Evolutionary conservation across 2,113 vertebrate genomes (phyloP), one percentile per base, ranked within the genome.

Genomic region (Motacilla tschutschensis): DNA sequence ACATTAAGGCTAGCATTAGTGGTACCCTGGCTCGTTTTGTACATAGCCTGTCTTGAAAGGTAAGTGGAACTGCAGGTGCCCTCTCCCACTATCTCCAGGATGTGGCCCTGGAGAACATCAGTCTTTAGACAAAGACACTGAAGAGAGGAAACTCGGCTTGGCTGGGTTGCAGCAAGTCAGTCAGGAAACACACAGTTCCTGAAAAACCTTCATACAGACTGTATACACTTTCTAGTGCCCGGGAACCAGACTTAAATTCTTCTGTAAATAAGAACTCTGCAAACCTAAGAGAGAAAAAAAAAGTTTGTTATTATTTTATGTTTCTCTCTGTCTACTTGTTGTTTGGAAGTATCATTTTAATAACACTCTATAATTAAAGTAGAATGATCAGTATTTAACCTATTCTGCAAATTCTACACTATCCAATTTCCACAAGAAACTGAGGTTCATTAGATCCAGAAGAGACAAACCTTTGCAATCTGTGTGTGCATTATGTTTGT

Each of bases 191-290:
- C 85, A 98, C 95, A 0, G 98, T 98, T 82, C 98, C 98, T 0
- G 98, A 98, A 88, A 98, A 97, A 57, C 97, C 98, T 97, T 98
- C 97, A 59, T 98, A 99, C 92, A 98, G 97, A 90, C 98, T 98
- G 94, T 97, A 98, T 78, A 98, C 79, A 53, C 96, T 98, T 94
- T 97, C 97, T 79, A 98, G 76, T 8, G 97, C 97, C 29, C 91
- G 94, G 50, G 98, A 98, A 43, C 98, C 98, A 18, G 95, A 92
- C 87, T 98, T 98, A 93, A 98, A 98, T 94, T 98, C 98, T 87
- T 98, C 98, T 5, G 97, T 98, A 95, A 98, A 98, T 94, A 98
- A 96, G 94, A 99, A 98, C 86, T 99, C 98, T 47, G 98, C 98
- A 97, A 99, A 99, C 96, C 98, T 99, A 89, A 72, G 74, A 92